Base-by-base conservation (phyloP, 1,140 invertebrate genomes). In the Melanaphis sacchari region DNA sequence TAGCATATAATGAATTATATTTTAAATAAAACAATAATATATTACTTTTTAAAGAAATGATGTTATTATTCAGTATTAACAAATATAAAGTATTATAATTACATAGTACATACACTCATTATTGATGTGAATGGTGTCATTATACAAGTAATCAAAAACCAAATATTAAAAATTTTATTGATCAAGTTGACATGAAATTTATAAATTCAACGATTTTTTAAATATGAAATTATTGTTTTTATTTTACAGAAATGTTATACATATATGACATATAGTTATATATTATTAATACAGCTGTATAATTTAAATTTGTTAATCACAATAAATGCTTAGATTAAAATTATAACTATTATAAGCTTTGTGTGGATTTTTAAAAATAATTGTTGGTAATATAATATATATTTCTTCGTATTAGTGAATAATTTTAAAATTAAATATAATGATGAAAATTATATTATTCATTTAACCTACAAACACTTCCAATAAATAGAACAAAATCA, bases 21-120 rank as follows among this genome's bases (percentile, higher is more conserved):
- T 87, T 87, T 87, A 46, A 43, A 87, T 87, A 43, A 87, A 87
- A 41, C 18, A 66, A 49, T 49, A 76, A 76, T 76, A n/a, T 76
- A 31, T 85, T 82, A 11, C 22, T 82, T 81, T 81, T 82, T 40
- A 82, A 82, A 82, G 38, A 40, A 82, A 82, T 82, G 2, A 82
- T 82, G 81, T 24, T 21, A 82, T 82, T 7, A 82, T 82, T 82
- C 8, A 82, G 81, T 40, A 82, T 36, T 76, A 76, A 76, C 59
- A 76, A 76, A 76, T 76, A n/a, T n/a, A 76, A 76, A 15, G 36
- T 82, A 82, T 82, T 82, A 40, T 24, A 38, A 82, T 36, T 82
- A 38, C 8, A 36, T 38, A 82, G 1, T 82, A 82, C 38, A 18
- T 81, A 38, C 36, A 81, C 76, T n/a, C 31, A 66, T 31, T 66